Base-by-base conservation (phyloP, 1,140 invertebrate genomes). In the Euura saliciscinereae region DNA sequence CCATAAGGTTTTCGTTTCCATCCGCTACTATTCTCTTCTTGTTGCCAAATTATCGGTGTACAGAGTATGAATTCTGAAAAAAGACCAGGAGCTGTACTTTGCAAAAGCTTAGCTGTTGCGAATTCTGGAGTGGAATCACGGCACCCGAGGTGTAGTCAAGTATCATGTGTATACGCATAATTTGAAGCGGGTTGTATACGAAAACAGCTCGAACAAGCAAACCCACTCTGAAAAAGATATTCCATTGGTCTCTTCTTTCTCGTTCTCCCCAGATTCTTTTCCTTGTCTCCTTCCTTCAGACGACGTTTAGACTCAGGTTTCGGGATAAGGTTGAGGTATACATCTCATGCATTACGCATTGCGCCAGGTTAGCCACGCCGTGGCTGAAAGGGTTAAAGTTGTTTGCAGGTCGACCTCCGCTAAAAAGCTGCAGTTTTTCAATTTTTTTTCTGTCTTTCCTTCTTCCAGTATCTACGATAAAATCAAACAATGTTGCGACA, bases 271-370 rank as follows among this genome's bases (percentile, higher is more conserved):
- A 28, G 28, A 28, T 28, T 28, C 1, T 28, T 28, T 28, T 28
- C 28, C 28, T 1, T 28, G 28, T 28, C 28, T 28, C 28, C 28
- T 28, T 28, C 28, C 28, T 28, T 28, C 51, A 59, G 51, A 59
- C 51, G 51, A 59, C 51, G 51, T 59, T 59, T n/a, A 59, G 51
- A 59, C 51, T 59, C 13, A 59, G 51, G 51, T n/a, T 59, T 59
- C 28, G 51, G 51, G 51, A 11, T 59, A 59, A 8, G 28, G 51
- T 59, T 11, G 13, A 8, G 51, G 28, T 28, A 28, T 59, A 59
- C 6, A n/a, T 1, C 51, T 59, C 51, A 59, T 59, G 51, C 51
- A 59, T 59, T 59, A 59, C 51, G 51, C 51, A 59, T 59, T 59
- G 51, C 51, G 51, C 8, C 13, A 28, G 28, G 28, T 28, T 28